Base-by-base conservation (phyloP, 2,888 invertebrate genomes). In the Pristionchus arcanus region DNA sequence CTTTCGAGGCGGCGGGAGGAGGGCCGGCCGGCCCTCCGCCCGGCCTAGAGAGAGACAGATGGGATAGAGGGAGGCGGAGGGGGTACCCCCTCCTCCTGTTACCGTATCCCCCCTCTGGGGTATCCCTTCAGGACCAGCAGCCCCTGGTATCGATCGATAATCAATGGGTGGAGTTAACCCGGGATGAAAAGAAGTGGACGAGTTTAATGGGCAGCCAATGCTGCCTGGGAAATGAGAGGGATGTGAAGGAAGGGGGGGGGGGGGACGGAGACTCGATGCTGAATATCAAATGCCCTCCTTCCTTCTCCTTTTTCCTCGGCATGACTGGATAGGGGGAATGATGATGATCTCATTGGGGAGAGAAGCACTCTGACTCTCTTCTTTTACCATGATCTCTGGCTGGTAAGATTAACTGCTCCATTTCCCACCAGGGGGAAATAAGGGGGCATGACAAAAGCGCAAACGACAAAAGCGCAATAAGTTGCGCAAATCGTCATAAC, bases 211-310 rank as follows among this genome's bases (percentile, higher is more conserved):
- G 59, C 2, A 59, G 19, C 59, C 21, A 21, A 21, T 19, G 25
- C 34, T 71, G 31, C 13, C 28, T 19, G 66, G 28, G 66, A 28
- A 66, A 28, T 66, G 66, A 66, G 66, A 66, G 66, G 13, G 66
- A 66, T 59, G 66, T 28, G 28, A n/a, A 28, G 28, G 66, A 63
- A 5, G 63, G 63, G 21, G 21, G 9, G 66, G 15, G 28, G 28
- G 28, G 28, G 66, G 66, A 66, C 7, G 66, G 66, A 25, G 66
- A 66, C 28, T 66, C n/a, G 66, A 19, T 71, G 71, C 71, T 71
- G 71, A 71, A 71, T 71, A 71, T 71, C 31, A 71, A 71, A 71
- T 71, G 71, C 71, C 34, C 71, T 25, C 59, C 25, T 59, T 59
- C 59, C 59, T 59, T 59, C 59, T 59, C 59, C 59, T 59, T 59